phyloP scores from a whole-genome alignment of 2,113 vertebrate species.

The Barbus barbus region DNA sequence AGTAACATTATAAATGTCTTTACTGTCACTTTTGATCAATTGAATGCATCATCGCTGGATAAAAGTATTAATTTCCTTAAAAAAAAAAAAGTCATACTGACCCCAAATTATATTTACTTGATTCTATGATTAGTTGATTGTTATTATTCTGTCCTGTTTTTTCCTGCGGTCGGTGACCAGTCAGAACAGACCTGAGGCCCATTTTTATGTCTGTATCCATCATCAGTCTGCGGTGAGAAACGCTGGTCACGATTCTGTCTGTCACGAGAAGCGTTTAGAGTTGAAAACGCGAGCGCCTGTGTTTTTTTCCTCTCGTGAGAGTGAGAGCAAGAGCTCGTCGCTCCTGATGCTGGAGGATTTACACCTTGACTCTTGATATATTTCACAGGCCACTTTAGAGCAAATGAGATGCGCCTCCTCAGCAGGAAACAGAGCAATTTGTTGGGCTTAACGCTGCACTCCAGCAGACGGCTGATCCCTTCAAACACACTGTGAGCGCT shows the following conservation, averaged over 20 bases:
- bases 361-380: constrained; percentile 60
- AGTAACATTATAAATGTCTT: not conserved
- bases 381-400: constrained; percentile 66
- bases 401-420: constrained; percentile 69
- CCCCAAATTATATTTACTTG: not conserved
- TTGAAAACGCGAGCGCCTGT: not conserved
- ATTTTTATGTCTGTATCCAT: not conserved
- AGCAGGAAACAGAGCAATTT: constrained; percentile 71
- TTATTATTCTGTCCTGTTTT: not conserved
- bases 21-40: not conserved
- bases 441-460: constrained; percentile 67
- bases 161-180: not conserved
- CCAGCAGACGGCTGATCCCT: constrained; percentile 59
- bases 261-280: constrained; percentile 28
- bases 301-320: not conserved
- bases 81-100: too few relatives aligned
- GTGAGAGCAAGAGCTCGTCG: constrained; percentile 30
- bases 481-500: constrained; percentile 52
- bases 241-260: constrained; percentile 31
- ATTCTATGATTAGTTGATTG: not conserved
- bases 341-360: constrained; percentile 47
- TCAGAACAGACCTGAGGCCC: not conserved
- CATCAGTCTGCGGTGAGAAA: not conserved
- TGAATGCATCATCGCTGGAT: not conserved
- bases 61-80: not conserved